Conservation (phyloP, 1,140 invertebrate genomes). For the Hypsibius dujardini region DNA sequence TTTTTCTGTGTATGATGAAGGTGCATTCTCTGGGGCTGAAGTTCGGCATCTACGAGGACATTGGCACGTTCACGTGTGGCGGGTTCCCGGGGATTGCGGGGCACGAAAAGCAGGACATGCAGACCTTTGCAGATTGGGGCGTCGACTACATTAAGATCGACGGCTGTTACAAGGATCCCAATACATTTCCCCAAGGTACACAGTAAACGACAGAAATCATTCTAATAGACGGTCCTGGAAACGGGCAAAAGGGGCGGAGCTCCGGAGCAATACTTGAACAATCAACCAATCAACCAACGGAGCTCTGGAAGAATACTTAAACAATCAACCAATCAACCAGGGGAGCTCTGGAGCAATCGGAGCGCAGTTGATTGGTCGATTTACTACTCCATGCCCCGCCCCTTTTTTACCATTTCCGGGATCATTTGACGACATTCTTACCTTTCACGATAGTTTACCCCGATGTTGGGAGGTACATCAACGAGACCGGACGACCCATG, state of each 20-base stretch:
- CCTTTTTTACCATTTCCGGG: too few relatives aligned
- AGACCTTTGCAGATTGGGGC: slow-evolving; percentile 85
- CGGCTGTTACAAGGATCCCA: slow-evolving; percentile 69
- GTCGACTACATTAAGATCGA: slow-evolving; percentile 92
- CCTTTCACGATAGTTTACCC: slow-evolving; percentile 48
- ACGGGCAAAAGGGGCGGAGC: too few relatives aligned
- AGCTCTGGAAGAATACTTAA: too few relatives aligned
- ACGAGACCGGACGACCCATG: slow-evolving; percentile 71
- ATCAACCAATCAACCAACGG: neutral
- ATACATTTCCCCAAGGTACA: slow-evolving; percentile 58
- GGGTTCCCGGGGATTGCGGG: slow-evolving; percentile 82
- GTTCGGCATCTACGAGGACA: slow-evolving; percentile 93
- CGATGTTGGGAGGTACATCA: slow-evolving; percentile 67
- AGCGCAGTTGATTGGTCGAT: slow-evolving; percentile 21
- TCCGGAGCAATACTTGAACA: too few relatives aligned
- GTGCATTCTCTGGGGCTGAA: slow-evolving; percentile 79
- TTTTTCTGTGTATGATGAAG: slow-evolving; percentile 34
- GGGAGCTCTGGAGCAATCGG: too few relatives aligned
- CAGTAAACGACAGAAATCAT: too few relatives aligned
- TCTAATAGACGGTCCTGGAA: too few relatives aligned
- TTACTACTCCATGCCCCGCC: too few relatives aligned
- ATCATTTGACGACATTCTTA: too few relatives aligned
- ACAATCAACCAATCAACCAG: too few relatives aligned
- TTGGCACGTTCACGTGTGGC: slow-evolving; percentile 73
- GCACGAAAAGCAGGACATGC: slow-evolving; percentile 62